Evolutionary conservation across 2,888 invertebrate species (phyloP).

Genomic region (Cepaea hortensis): DNA sequence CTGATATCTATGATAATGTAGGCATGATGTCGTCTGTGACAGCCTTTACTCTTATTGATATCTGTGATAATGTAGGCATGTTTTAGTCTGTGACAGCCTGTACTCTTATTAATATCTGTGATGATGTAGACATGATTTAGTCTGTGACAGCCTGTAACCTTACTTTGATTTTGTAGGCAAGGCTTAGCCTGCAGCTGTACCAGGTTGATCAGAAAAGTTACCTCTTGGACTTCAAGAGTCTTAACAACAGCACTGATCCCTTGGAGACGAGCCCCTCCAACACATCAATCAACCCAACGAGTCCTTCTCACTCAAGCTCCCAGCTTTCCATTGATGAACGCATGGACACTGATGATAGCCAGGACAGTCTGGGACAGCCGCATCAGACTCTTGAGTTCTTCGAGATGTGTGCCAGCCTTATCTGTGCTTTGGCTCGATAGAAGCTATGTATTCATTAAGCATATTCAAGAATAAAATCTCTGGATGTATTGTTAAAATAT

Average conservation of each 20-base stretch:
- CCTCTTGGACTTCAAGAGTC: constrained; percentile 96
- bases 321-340: constrained; percentile 63
- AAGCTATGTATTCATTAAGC: not conserved
- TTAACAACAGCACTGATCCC: constrained; percentile 66
- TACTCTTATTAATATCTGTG: not conserved
- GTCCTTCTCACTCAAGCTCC: constrained; percentile 39
- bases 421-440: constrained; percentile 93
- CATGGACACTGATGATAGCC: constrained; percentile 67
- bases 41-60: no score
- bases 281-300: not conserved
- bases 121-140: not conserved
- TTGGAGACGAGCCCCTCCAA: constrained; percentile 44
- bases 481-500: not conserved
- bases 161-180: constrained; percentile 74
- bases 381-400: constrained; percentile 99
- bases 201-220: constrained; percentile 99
- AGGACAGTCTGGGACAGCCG: constrained; percentile 69
- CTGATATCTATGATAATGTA: no score
- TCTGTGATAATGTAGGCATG: no score
- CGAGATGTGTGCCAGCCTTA: constrained; percentile 99
- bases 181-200: constrained; percentile 98
- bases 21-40: no score
- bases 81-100: no score
- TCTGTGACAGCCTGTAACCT: no score
- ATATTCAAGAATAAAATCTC: no score